Evolutionary conservation across 2,888 invertebrate species (phyloP), one percentile per base, ranked within the genome.

Genomic region (Nowickia ferox): DNA sequence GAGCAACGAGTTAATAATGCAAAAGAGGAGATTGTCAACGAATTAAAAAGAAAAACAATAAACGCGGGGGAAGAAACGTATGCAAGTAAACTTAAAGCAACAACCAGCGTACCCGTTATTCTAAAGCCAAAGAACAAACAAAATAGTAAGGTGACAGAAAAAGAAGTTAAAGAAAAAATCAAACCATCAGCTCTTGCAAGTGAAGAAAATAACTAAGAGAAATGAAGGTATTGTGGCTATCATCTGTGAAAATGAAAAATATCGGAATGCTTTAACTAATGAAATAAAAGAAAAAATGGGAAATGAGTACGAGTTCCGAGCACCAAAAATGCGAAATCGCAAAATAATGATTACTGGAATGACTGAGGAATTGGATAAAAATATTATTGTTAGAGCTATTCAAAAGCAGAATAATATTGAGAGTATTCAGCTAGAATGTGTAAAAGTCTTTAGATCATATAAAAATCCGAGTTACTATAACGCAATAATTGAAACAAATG

Each of bases 311-410:
- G 55, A 55, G 8, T 9, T 55, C 9, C 30, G 22, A 22, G 40
- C 57, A 4, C 63, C 63, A 44, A 66, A 13, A 5, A 30, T 59
- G 59, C 38, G 59, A 59, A 59, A 59, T 4, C 59, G 40, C 5
- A 59, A 59, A 59, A 40, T 38, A 38, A 1, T 59, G 55, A 57
- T 57, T 4, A 30, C 30, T 22, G 30, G 30, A 22, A 53, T 66
- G 51, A 44, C 15, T 40, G 65, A 53, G 38, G 42, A 77, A 42
- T 42, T 79, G 30, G 75, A 68, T 17, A 44, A 68, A 68, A 40
- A 53, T 11, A 46, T 2, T 55, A 40, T 61, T 40, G n/a, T 40
- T 5, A 0, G 17, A 61, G 61, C 61, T 9, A 38, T 61, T 48
- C 17, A 44, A 68, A 68, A 68, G 53, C 68, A 53, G 40, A 68